Conservation (phyloP, 2,113 vertebrate species). For the Microcebus lehilahytsara region DNA sequence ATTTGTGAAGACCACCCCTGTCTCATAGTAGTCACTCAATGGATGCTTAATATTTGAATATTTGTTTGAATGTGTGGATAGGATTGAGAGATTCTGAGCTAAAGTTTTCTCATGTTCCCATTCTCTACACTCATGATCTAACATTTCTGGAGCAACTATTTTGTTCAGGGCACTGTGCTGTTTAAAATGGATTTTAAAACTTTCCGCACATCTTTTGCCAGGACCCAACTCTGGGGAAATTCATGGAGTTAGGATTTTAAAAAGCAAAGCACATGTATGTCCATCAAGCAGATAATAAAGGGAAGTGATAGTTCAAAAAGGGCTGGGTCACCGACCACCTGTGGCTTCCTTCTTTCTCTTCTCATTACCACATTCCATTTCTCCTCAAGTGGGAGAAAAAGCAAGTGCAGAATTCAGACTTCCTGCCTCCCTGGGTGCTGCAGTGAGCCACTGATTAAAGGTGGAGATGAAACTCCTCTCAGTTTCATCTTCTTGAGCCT, state of each 20-base stretch:
- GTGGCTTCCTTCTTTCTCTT: neutral
- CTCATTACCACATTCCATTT: neutral
- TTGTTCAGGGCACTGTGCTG: neutral
- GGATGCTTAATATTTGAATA: neutral
- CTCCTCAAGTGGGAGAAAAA: neutral
- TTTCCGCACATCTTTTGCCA: neutral
- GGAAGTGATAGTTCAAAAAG: neutral
- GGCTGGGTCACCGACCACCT: neutral
- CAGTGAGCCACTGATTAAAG: slow-evolving; percentile 25
- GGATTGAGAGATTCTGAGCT: neutral
- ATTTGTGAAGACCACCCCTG: neutral
- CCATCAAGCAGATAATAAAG: neutral
- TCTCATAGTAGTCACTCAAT: neutral
- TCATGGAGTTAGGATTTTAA: neutral
- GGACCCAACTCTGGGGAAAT: neutral
- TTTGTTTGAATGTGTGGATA: neutral
- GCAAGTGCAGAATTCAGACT: neutral
- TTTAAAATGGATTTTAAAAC: neutral
- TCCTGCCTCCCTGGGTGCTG: neutral
- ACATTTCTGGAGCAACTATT: neutral
- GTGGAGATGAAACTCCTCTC: neutral
- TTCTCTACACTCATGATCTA: neutral
- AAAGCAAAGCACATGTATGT: neutral
- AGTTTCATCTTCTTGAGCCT: slow-evolving; percentile 29
- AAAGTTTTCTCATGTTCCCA: neutral